A percentile compares a stretch with the other conserved stretches of the same genome.
Conservation (phyloP, 2,113 vertebrate genomes). For the Sclerurus mexicanus region DNA sequence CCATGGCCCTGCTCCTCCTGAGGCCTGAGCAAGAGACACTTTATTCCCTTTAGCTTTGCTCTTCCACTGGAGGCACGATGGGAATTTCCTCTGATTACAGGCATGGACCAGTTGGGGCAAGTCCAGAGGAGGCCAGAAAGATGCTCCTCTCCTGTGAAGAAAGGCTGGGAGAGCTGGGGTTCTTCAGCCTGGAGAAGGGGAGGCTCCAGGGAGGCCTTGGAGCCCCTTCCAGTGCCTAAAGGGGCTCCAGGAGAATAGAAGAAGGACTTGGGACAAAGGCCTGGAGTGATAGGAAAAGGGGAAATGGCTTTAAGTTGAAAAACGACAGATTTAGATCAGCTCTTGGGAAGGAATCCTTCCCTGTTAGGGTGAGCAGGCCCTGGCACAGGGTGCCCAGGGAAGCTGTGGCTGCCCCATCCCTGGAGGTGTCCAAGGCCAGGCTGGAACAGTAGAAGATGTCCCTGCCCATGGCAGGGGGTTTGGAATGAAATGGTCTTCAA, state of each 20-base stretch:
- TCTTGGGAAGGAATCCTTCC: neutral
- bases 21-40: fast-evolving
- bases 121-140: neutral
- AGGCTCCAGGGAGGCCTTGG: neutral
- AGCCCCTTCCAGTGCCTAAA: neutral
- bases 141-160: neutral
- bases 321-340: neutral
- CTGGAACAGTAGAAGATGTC: neutral
- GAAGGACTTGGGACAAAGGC: neutral
- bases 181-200: neutral
- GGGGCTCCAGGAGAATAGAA: neutral
- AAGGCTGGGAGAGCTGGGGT: neutral
- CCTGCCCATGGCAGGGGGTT: neutral
- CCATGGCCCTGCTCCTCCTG: neutral
- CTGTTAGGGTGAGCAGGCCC: neutral
- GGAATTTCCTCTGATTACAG: neutral
- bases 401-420: neutral
- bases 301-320: neutral
- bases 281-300: neutral
- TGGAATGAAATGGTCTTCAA: neutral
- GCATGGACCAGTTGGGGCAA: neutral
- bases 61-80: fast-evolving
- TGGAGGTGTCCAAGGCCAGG: neutral
- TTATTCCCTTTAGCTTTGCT: neutral
- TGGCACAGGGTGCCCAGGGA: neutral